Percentiles rank a stretch among this genome's conserved stretches.
phyloP scores from a whole-genome alignment of 2,888 invertebrate species.

The Sabatieria punctata region DNA sequence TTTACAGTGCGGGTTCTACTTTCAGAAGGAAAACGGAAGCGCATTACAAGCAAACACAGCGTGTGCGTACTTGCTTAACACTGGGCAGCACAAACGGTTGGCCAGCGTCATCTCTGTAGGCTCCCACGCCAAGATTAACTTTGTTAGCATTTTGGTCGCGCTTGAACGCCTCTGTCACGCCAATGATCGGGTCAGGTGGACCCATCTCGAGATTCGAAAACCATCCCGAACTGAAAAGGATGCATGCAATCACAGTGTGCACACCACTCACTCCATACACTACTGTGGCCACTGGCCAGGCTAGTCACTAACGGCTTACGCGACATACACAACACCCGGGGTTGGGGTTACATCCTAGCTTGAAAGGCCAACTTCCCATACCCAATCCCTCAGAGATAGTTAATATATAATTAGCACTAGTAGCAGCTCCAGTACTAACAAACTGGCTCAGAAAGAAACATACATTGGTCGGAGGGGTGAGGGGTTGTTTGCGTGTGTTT shows the following conservation, averaged over 20 bases:
- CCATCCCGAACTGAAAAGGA: conserved; percentile 20
- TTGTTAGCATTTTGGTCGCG: conserved; percentile 74
- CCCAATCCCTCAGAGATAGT: too few relatives aligned
- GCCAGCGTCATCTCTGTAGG: conserved; percentile 90
- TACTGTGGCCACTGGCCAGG: too few relatives aligned
- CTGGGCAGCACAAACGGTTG: conserved; percentile 84
- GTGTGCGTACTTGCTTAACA: conserved; percentile 41
- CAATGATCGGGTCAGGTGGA: conserved; percentile 92
- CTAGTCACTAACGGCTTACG: too few relatives aligned
- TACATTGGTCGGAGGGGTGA: too few relatives aligned
- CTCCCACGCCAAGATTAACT: conserved; percentile 61
- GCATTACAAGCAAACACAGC: neutral
- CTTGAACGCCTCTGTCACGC: conserved; percentile 89
- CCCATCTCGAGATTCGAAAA: conserved; percentile 68
- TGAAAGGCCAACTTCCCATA: too few relatives aligned
- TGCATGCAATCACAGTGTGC: neutral
- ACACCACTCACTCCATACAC: too few relatives aligned
- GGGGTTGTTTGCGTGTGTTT: too few relatives aligned
- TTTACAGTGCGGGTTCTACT: neutral
- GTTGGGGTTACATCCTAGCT: too few relatives aligned
- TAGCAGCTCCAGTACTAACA: too few relatives aligned
- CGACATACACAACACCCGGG: too few relatives aligned
- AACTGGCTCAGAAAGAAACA: too few relatives aligned
- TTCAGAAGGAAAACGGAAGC: neutral
- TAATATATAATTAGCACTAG: too few relatives aligned